Base-by-base conservation (phyloP, 2,797 vertebrate species). In the Paratrypauchen microcephalus region DNA sequence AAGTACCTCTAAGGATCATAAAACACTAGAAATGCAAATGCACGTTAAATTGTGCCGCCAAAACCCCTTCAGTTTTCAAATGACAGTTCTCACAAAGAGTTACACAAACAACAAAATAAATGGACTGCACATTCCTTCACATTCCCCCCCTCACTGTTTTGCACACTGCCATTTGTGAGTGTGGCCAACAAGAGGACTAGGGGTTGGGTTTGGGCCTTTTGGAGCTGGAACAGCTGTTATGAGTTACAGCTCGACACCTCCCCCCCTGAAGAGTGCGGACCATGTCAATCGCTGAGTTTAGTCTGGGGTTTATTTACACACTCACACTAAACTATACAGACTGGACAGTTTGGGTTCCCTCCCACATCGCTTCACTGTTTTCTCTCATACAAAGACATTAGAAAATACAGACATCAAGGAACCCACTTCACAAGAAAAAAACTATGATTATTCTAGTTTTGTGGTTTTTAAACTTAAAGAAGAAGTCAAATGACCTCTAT, bases 151-250 rank as follows among this genome's bases (percentile, higher is more conserved):
- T 23, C 32, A 21, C 60, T 66, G 18, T 60, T 45, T 56, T 54
- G 47, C 19, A 47, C 74, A 36, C 55, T 78, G 66, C 75, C 54
- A 59, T 75, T 84, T 68, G 36, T 21, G 70, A 73, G 68, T 39
- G 65, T 71, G 65, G 72, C 80, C 81, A 77, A 70, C 75, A 28
- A 16, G 60, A 23, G 47, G 64, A 70, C n/a, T 52, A 39, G 65
- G 65, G 48, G 63, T 48, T 47, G 41, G 72, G 58, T 30, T 24
- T 56, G 74, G 56, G 54, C 0, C 0, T 39, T 60, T 68, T 80
- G 77, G 75, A 89, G 75, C 66, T 76, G 68, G 24, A 77, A 73
- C 89, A 90, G 88, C 88, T 91, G 90, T 79, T 87, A 69, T 62
- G 56, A 86, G 76, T 91, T 88, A 86, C 30, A 62, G 45, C 77